Percentiles rank a stretch among this genome's conserved stretches.
phyloP scores from a whole-genome alignment of 2,797 vertebrate genomes.

The Phylloscopus collybita region DNA sequence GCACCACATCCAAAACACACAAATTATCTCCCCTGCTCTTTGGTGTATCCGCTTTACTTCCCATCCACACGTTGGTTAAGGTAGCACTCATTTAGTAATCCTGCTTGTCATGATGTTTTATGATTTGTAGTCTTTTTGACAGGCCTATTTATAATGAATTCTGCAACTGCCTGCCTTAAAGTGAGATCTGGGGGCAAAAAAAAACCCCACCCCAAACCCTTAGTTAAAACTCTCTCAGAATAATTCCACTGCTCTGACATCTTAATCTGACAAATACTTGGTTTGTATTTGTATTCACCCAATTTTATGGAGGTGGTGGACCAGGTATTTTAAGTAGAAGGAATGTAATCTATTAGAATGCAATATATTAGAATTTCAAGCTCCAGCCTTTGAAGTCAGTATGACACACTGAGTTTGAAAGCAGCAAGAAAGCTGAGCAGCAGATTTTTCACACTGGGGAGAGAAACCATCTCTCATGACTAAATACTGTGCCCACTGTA shows the following conservation, averaged over 20 bases:
- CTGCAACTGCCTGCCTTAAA: background rate
- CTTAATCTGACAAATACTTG: constrained; percentile 10
- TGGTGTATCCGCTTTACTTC: background rate
- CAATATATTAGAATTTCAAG: background rate
- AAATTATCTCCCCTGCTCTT: background rate
- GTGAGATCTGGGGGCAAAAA: accelerated
- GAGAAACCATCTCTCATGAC: background rate
- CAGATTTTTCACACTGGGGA: background rate
- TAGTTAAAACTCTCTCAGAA: background rate
- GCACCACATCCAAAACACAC: background rate
- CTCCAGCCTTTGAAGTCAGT: background rate
- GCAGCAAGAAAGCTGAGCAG: background rate
- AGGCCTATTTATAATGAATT: background rate
- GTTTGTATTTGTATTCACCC: background rate
- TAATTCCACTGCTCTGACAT: background rate
- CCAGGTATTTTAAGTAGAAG: background rate
- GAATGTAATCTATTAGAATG: background rate
- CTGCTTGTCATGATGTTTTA: background rate
- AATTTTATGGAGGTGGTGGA: background rate
- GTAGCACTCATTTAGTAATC: background rate
- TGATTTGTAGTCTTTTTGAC: background rate
- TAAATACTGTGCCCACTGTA: background rate
- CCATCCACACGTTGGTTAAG: background rate
- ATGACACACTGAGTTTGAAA: background rate
- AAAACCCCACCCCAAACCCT: background rate